Evolutionary conservation across 2,113 vertebrate genomes (phyloP), one percentile per base, ranked within the genome.

Genomic region (Glaucomys volans): DNA sequence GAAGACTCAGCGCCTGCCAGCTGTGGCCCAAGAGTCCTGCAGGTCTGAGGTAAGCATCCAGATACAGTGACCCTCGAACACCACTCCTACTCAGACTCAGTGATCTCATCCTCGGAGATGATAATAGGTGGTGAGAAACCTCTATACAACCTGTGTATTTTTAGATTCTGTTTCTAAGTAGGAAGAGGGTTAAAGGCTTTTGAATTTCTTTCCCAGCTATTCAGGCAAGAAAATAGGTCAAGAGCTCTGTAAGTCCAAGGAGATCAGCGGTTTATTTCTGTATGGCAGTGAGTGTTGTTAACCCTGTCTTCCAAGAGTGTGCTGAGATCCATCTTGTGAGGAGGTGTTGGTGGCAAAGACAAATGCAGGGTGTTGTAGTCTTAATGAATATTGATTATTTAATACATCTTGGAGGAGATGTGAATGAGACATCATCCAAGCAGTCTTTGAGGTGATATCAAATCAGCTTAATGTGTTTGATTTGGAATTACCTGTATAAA

Each of bases 191-290:
- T 95, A 95, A 96, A 95, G 89, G 59, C 95, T 96, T 97, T 97
- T 69, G 47, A 87, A 94, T 97, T 97, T 97, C 95, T 95, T 97
- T 96, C 67, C 76, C 82, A 47, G 47, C 62, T 44, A 87, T 96
- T 96, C 95, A 95, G 82, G 44, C 67, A 96, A 86, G 83, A 95
- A 98, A 97, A 87, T 95, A 98, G 97, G 97, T 95, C 97, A 98
- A 97, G 95, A 96, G 76, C 89, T 94, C 89, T 72, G 28, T 62
- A 89, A 96, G 85, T 85, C 74, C 85, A 76, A 94, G 90, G 37
- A 92, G 80, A 96, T 89, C 82, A 91, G 93, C 59, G 59, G 59
- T 90, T 74, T 97, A 97, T 95, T 97, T 96, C 69, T 37, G 83
- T 83, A 42, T 32, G 59, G 62, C 30, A 52, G 88, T 80, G 86